Conservation (phyloP, 2,113 vertebrate species). For the Oncorhynchus masou region DNA sequence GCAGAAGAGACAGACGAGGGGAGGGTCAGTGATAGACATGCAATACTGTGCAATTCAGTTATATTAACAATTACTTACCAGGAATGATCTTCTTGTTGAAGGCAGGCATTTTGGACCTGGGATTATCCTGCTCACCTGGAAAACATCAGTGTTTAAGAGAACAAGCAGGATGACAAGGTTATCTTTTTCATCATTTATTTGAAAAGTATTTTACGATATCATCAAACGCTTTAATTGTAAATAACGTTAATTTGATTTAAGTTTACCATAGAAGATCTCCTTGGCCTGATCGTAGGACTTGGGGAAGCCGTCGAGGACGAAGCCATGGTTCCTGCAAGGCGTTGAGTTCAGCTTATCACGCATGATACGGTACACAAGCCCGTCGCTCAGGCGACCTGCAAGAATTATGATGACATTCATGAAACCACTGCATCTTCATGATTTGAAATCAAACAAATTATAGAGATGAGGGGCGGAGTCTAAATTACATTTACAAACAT, state of each 20-base stretch:
- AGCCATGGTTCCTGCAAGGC: slow-evolving; percentile 90
- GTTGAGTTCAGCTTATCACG: slow-evolving; percentile 85
- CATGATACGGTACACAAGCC: slow-evolving; percentile 72
- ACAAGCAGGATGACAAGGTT: background rate
- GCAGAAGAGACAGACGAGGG: slow-evolving; percentile 18
- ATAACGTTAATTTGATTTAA: background rate
- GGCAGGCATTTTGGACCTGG: slow-evolving; percentile 52
- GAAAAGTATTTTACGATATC: no score
- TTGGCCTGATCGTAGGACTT: slow-evolving; percentile 82
- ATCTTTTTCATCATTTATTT: background rate
- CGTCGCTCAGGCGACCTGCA: slow-evolving; percentile 76
- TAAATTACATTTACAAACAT: background rate
- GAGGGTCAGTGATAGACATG: background rate
- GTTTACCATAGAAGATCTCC: slow-evolving; percentile 81
- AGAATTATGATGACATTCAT: background rate
- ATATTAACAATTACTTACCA: slow-evolving; percentile 70
- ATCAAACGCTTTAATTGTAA: no score
- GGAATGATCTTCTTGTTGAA: slow-evolving; percentile 80
- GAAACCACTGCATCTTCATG: background rate
- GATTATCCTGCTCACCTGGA: slow-evolving; percentile 67
- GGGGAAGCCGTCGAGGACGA: slow-evolving; percentile 87
- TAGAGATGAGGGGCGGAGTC: no score
- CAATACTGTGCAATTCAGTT: background rate
- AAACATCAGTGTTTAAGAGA: slow-evolving; percentile 12
- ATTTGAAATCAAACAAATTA: background rate